A percentile compares a stretch with the other conserved stretches of the same genome.
Evolutionary conservation across 1,140 invertebrate species (phyloP).

Genomic region (Drosophila lowei): DNA sequence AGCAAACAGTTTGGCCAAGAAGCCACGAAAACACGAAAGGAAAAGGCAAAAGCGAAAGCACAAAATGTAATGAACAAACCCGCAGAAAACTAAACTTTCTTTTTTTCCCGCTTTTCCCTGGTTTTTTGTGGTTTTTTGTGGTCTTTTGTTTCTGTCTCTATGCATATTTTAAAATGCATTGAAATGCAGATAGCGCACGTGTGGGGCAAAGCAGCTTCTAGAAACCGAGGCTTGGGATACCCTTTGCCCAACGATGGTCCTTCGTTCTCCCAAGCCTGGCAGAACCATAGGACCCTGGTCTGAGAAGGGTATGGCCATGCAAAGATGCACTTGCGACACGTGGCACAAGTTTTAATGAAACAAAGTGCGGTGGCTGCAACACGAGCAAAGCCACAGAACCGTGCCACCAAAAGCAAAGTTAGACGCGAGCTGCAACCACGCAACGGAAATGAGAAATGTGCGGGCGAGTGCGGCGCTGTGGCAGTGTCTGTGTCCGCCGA

Average conservation of each 20-base stretch:
- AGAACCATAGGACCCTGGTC: too few species aligned
- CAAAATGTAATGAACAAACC: conserved; percentile 66
- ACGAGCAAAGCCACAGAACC: conserved; percentile 43
- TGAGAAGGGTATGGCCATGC: background rate
- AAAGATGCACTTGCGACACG: conserved; percentile 48
- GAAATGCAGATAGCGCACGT: conserved; percentile 60
- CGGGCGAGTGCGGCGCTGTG: background rate
- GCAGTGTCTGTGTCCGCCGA: conserved; percentile 27
- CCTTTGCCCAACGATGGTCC: conserved; percentile 38
- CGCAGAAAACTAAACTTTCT: conserved; percentile 30
- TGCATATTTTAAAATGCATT: conserved; percentile 73
- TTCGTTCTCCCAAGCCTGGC: too few species aligned
- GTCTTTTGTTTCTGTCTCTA: conserved; percentile 8
- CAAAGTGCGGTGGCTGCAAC: conserved; percentile 51
- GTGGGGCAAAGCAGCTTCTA: too few species aligned
- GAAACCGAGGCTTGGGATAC: too few species aligned
- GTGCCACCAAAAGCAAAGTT: conserved; percentile 34
- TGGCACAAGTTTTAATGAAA: conserved; percentile 78
- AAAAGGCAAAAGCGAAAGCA: background rate
- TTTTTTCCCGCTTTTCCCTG: conserved; percentile 14
- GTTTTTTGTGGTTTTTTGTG: background rate
- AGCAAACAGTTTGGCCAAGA: conserved; percentile 49
- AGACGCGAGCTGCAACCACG: conserved; percentile 23
- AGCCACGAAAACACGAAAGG: conserved; percentile 24
- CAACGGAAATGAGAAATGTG: conserved; percentile 67